phyloP scores from a whole-genome alignment of 2,113 vertebrate species.

The Sturnira hondurensis region DNA sequence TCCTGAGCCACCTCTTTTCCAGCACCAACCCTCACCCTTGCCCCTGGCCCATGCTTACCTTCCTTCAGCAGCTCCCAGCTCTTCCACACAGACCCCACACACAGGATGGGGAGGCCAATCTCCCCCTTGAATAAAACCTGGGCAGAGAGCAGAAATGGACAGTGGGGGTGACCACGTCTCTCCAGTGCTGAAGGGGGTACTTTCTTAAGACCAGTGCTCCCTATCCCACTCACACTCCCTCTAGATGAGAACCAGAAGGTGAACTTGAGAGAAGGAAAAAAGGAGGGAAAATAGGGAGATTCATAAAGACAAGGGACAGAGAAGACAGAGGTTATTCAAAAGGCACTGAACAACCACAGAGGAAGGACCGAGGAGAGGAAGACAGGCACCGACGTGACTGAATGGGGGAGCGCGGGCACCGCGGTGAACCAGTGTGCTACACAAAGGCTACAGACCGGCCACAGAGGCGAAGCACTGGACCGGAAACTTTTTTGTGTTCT shows the following conservation, averaged over 20 bases:
- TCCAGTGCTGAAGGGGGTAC: neutral
- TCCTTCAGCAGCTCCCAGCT: slow-evolving; percentile 91
- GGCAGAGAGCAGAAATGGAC: neutral
- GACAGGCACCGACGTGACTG: neutral
- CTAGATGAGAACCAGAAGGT: neutral
- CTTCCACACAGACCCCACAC: slow-evolving; percentile 95
- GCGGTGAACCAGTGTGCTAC: neutral
- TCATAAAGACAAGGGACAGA: neutral
- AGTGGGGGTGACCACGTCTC: neutral
- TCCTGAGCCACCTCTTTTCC: neutral
- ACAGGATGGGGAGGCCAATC: slow-evolving; percentile 90
- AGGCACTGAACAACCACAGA: neutral
- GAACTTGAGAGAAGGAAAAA: neutral
- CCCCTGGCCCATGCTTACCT: slow-evolving; percentile 75
- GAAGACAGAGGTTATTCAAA: neutral
- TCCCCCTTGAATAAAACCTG: slow-evolving; percentile 85
- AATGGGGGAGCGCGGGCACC: neutral
- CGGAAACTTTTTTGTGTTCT: neutral
- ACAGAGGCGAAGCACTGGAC: neutral
- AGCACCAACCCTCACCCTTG: neutral
- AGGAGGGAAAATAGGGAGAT: neutral
- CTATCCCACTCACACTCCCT: neutral
- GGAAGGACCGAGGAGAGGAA: neutral
- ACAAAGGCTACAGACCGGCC: neutral
- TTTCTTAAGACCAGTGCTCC: neutral